Evolutionary conservation across 2,113 vertebrate genomes (phyloP).

Genomic region (Scomber japonicus): DNA sequence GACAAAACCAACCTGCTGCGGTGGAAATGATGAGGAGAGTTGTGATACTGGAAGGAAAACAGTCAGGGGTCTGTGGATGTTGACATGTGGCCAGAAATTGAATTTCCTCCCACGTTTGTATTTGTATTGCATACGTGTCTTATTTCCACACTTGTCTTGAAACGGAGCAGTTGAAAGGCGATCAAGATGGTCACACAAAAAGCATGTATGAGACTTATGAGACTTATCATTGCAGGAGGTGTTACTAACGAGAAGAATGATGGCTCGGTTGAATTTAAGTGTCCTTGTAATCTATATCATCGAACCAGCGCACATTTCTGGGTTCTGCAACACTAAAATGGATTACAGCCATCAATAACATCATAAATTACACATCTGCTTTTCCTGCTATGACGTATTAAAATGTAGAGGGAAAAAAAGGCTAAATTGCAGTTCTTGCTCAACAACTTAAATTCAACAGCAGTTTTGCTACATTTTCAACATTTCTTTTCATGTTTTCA

Average conservation of each 20-base stretch:
- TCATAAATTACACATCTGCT: conserved; percentile 14
- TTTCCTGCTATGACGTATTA: not conserved
- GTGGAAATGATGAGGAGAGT: not conserved
- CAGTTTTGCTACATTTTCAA: no score
- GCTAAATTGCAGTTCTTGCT: not conserved
- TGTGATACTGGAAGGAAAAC: not conserved
- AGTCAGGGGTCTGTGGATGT: not conserved
- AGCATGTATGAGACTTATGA: no score
- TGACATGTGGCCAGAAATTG: not conserved
- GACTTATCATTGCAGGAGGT: no score
- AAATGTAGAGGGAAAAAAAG: not conserved
- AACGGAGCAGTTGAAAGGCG: not conserved
- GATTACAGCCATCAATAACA: conserved; percentile 15
- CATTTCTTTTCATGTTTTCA: not conserved
- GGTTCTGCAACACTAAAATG: not conserved
- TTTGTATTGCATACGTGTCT: not conserved
- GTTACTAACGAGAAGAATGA: no score
- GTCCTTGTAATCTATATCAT: conserved; percentile 10
- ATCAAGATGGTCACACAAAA: not conserved
- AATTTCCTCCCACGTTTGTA: not conserved
- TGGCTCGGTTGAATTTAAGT: not conserved
- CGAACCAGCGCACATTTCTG: not conserved
- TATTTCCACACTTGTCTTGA: not conserved
- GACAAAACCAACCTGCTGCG: conserved; percentile 4
- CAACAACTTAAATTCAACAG: not conserved